Base-by-base conservation (phyloP, 1,140 invertebrate genomes). In the Drosophila lacertosa region DNA sequence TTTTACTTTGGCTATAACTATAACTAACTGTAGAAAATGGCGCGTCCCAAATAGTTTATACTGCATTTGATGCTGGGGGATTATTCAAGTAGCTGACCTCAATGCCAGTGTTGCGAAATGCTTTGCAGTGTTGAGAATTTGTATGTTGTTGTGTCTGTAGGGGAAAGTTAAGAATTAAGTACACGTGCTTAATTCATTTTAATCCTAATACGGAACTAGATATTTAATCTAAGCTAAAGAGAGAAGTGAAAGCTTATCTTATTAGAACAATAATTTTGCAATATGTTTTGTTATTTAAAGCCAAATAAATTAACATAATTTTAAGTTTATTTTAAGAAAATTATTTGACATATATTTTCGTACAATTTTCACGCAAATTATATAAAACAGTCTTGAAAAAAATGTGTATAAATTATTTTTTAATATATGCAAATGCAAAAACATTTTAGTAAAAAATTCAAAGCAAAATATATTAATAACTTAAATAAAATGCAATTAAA, bases 71-170 rank as follows among this genome's bases (percentile, higher is more conserved):
- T 16, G 35, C 22, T 45, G 11, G 47, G 37, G 48, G 33, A 62
- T 53, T 53, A 68, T 44, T 53, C 39, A 54, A 63, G 63, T 63
- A 48, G n/a, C 32, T 63, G 59, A 63, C 66, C 66, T 29, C 66
- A 55, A 54, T 53, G 57, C 24, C 44, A 24, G 55, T 40, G 64
- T 47, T 40, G 9, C 13, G 15, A 44, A 47, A 53, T 35, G 6
- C 4, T 29, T 29, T 2, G 9, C 13, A 22, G 26, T 37, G 29
- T 44, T 33, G 42, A 9, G 15, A 16, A 45, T 44, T 22, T 53
- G 20, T 22, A 42, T 50, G 42, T 22, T n/a, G n/a, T n/a, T n/a
- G 29, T 24, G 15, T 9, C 13, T 20, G 22, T 18, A n/a, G n/a
- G 54, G 18, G 24, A 57, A 44, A 15, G 16, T 6, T 29, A 4